phyloP scores from a whole-genome alignment of 2,797 vertebrate species.

The Oreonectes daqikongensis region DNA sequence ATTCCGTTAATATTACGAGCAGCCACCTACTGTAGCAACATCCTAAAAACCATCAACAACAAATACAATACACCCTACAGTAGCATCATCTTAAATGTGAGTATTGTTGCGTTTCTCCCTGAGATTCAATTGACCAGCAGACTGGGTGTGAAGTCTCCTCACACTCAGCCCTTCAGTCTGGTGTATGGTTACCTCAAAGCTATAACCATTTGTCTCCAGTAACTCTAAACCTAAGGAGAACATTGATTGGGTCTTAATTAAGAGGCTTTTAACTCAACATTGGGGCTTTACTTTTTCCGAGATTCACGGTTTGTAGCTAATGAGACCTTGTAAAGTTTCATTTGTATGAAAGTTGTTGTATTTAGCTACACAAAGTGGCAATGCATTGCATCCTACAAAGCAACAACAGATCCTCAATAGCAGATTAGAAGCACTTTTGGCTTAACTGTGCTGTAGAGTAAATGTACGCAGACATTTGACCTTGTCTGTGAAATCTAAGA shows the following conservation, averaged over 20 bases:
- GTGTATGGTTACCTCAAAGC: slow-evolving; percentile 37
- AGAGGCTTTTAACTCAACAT: slow-evolving; percentile 32
- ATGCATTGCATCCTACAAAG: neutral
- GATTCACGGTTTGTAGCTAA: slow-evolving; percentile 34
- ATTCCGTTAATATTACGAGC: neutral
- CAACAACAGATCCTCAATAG: neutral
- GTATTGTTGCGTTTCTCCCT: neutral
- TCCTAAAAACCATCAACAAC: neutral
- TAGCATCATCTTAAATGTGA: neutral
- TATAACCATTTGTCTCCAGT: slow-evolving; percentile 42
- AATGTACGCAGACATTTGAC: too few species aligned
- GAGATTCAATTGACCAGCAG: neutral
- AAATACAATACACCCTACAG: too few species aligned
- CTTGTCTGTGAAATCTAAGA: too few species aligned
- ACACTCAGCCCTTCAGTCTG: slow-evolving; percentile 4
- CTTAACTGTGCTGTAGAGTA: neutral
- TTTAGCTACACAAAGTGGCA: slow-evolving; percentile 5
- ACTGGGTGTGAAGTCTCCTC: slow-evolving; percentile 9
- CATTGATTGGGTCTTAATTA: slow-evolving; percentile 50
- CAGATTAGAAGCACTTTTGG: too few species aligned
- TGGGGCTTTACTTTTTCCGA: neutral
- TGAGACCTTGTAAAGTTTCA: slow-evolving; percentile 37
- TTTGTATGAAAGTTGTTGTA: neutral
- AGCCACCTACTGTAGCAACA: neutral
- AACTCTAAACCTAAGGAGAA: slow-evolving; percentile 46